phyloP scores from a whole-genome alignment of 2,888 invertebrate species.

The Criorhina ranunculi region DNA sequence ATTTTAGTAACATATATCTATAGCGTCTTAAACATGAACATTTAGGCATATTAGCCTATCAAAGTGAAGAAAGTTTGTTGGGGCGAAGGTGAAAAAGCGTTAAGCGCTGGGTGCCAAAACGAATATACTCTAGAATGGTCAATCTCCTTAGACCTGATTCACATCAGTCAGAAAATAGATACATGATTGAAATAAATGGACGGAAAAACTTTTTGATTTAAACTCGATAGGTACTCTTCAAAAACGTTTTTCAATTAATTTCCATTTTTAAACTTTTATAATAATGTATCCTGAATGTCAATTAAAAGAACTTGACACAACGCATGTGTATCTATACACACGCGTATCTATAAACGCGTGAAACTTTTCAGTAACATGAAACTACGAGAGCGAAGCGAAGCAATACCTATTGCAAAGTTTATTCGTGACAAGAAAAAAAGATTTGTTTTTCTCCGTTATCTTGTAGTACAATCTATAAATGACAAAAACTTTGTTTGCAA shows the following conservation, averaged over 20 bases:
- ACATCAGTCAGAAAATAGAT: too few species aligned
- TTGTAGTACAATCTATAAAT: conserved; percentile 16
- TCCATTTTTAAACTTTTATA: conserved; percentile 34
- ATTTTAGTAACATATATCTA: too few species aligned
- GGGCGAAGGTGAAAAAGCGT: too few species aligned
- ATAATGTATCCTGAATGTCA: conserved; percentile 31
- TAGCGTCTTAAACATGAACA: too few species aligned
- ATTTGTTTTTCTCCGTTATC: conserved; percentile 25
- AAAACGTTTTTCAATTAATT: conserved; percentile 11
- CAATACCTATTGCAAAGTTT: conserved; percentile 35
- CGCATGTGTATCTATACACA: neutral
- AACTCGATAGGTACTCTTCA: neutral
- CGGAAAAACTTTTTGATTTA: neutral
- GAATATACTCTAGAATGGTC: too few species aligned
- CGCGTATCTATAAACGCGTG: conserved; percentile 14
- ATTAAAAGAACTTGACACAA: conserved; percentile 31
- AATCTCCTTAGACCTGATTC: too few species aligned
- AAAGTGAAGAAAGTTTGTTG: too few species aligned
- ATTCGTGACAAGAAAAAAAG: conserved; percentile 22
- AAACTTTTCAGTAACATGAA: conserved; percentile 38
- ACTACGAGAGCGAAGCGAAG: conserved; percentile 23
- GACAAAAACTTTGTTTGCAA: conserved; percentile 36
- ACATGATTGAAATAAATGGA: neutral
- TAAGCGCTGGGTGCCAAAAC: too few species aligned
- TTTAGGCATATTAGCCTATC: too few species aligned